A percentile compares a stretch with the other conserved stretches of the same genome.
Evolutionary conservation across 2,888 invertebrate genomes (phyloP).

Genomic region (Noctua comes): DNA sequence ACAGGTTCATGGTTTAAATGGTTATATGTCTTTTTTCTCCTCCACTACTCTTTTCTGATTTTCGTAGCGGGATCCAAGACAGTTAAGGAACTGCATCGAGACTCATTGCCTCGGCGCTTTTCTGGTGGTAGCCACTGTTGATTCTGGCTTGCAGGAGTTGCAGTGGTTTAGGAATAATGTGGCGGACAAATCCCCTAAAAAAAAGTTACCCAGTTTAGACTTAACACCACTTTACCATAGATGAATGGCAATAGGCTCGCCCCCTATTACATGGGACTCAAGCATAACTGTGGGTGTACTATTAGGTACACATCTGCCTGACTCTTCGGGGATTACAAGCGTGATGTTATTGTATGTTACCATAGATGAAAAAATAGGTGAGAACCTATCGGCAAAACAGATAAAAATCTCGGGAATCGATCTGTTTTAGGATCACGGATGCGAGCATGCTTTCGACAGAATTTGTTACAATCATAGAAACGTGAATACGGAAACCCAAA

Average conservation of each 20-base stretch:
- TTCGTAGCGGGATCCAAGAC: too few relatives aligned
- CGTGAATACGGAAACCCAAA: conserved; percentile 53
- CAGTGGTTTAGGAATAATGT: neutral
- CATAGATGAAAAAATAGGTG: neutral
- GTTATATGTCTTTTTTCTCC: neutral
- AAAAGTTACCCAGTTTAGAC: neutral
- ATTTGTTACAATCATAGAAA: conserved; percentile 37
- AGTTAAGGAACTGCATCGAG: neutral
- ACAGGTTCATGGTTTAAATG: neutral
- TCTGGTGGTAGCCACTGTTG: neutral
- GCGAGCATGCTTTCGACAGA: neutral
- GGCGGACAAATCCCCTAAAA: neutral
- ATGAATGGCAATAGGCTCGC: too few relatives aligned
- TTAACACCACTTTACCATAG: neutral
- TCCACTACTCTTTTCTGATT: neutral
- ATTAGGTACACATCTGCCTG: too few relatives aligned
- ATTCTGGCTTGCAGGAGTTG: neutral
- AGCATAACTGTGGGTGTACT: too few relatives aligned
- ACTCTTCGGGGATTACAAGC: too few relatives aligned
- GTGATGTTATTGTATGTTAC: too few relatives aligned
- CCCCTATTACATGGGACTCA: too few relatives aligned
- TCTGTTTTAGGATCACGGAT: neutral
- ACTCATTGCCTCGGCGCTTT: neutral
- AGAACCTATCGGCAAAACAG: neutral
- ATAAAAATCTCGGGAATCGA: neutral